Percentiles rank a stretch among this genome's conserved stretches.
Evolutionary conservation across 2,888 invertebrate genomes (phyloP).

Genomic region (Hirudinaria manillensis): DNA sequence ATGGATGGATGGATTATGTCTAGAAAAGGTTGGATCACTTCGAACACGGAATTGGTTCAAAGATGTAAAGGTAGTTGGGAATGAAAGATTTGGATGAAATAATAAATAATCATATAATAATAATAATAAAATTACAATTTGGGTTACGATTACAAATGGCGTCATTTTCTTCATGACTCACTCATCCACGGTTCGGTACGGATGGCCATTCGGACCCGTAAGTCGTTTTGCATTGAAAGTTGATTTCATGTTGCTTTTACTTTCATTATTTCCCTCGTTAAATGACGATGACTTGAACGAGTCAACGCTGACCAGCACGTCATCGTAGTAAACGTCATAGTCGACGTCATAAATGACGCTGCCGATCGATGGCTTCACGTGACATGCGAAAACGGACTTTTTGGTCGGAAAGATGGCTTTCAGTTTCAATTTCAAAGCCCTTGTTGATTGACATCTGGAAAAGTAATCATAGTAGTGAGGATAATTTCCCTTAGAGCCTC

Average conservation of each 20-base stretch:
- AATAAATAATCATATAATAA: too few species aligned
- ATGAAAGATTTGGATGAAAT: too few species aligned
- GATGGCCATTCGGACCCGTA: not conserved
- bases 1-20: too few species aligned
- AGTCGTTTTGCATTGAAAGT: not conserved
- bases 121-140: too few species aligned
- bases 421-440: not conserved
- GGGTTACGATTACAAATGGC: too few species aligned
- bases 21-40: too few species aligned
- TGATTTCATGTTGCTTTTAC: too few species aligned
- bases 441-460: too few species aligned
- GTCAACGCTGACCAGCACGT: not conserved
- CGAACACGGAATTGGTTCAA: too few species aligned
- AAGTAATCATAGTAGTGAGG: too few species aligned
- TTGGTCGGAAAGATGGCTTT: constrained; percentile 2
- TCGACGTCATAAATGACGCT: not conserved
- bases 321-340: not conserved
- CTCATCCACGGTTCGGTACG: constrained; percentile 5
- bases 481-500: too few species aligned
- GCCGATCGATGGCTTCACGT: not conserved
- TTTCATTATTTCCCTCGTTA: not conserved
- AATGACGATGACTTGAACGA: not conserved
- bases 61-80: too few species aligned
- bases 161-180: not conserved
- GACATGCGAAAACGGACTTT: constrained; percentile 8